Conservation (phyloP, 2,888 invertebrate genomes). For the Bembecia ichneumoniformis region DNA sequence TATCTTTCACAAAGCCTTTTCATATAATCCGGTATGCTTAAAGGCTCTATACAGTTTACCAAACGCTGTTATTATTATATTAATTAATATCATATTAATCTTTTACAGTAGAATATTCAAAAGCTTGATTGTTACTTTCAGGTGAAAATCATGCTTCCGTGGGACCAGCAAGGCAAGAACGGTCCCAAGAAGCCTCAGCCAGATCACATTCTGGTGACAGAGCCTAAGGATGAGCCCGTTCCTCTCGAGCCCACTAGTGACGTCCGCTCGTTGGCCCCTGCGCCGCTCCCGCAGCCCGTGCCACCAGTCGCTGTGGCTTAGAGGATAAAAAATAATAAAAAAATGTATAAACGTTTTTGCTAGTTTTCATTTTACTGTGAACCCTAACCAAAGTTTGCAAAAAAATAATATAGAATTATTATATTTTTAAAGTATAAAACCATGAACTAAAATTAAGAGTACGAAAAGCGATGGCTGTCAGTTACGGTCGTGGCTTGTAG, state of each 20-base stretch:
- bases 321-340: constrained; percentile 39
- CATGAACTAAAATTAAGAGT: too few relatives aligned
- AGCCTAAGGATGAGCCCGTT: constrained; percentile 94
- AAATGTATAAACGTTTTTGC: constrained; percentile 13
- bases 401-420: too few relatives aligned
- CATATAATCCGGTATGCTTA: too few relatives aligned
- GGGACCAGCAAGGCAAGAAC: constrained; percentile 97
- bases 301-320: constrained; percentile 40
- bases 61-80: too few relatives aligned
- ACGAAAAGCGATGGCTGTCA: too few relatives aligned
- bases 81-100: too few relatives aligned
- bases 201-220: constrained; percentile 96
- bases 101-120: too few relatives aligned
- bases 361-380: constrained; percentile 7
- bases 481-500: too few relatives aligned
- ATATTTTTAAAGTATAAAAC: too few relatives aligned
- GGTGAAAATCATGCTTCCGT: constrained; percentile 99
- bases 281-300: constrained; percentile 58
- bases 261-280: constrained; percentile 78
- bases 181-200: constrained; percentile 98
- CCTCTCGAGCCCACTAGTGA: constrained; percentile 82
- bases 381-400: too few relatives aligned
- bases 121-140: constrained; percentile 39
- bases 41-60: too few relatives aligned
- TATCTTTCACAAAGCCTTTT: too few relatives aligned